These are phyloP conservation scores for Microtus ochrogaster DNA, from an alignment of 2,113 vertebrate genomes.

Conservation along the genomic window DNA sequence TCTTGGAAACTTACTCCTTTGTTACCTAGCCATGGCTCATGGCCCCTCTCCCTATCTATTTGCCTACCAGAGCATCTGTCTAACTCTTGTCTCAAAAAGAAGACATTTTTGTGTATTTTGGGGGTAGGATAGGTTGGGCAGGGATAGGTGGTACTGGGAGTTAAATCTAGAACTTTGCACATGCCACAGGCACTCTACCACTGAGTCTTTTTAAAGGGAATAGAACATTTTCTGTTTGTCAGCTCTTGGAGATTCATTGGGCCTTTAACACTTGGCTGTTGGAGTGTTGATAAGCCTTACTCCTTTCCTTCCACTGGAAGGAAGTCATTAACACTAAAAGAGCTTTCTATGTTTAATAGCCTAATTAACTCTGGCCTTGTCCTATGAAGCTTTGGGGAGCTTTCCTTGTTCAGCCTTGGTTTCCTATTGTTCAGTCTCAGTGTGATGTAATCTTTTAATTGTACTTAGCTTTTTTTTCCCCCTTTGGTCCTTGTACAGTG, in stretches of 20 bases:
- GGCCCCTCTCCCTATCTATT: neutral
- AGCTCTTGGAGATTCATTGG: neutral
- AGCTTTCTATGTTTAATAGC: slow-evolving; percentile 78
- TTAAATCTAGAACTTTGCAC: neutral
- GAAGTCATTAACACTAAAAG: slow-evolving; percentile 80
- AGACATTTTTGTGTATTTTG: neutral
- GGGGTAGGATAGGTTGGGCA: neutral
- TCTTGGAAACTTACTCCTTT: neutral
- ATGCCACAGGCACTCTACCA: neutral
- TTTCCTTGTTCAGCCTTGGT: slow-evolving; percentile 44
- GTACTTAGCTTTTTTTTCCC: neutral
- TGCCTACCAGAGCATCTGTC: neutral
- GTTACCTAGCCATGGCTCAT: neutral
- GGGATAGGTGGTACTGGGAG: no score
- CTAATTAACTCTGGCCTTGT: slow-evolving; percentile 24
- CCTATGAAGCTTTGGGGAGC: neutral
- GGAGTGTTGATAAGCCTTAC: slow-evolving; percentile 73
- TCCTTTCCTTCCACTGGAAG: slow-evolving; percentile 69
- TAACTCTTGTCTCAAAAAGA: neutral
- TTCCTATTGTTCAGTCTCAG: slow-evolving; percentile 32
- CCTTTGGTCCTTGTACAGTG: neutral
- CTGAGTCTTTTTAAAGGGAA: slow-evolving; percentile 47
- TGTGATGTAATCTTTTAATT: slow-evolving; percentile 45
- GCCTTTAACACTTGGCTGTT: slow-evolving; percentile 18
- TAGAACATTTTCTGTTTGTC: neutral